These are phyloP conservation scores for Oscheius sp. DNA, from an alignment of 2,888 invertebrate species.

Conservation along the genomic window DNA sequence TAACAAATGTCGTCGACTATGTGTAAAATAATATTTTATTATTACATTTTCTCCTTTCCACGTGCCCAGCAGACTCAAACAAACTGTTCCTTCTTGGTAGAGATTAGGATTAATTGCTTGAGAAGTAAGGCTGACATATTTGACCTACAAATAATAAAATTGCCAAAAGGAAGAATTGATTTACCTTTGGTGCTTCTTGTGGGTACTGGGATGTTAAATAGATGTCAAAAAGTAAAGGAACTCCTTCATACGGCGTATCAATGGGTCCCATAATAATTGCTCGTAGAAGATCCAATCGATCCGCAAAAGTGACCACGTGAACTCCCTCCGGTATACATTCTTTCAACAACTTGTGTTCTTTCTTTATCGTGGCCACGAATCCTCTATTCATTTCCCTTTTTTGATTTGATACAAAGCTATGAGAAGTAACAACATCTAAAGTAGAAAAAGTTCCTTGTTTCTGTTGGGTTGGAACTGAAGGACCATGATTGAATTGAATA, in stretches of 20 bases:
- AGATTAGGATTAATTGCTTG: constrained; percentile 40
- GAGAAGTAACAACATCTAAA: background rate
- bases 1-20: background rate
- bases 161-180: background rate
- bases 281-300: constrained; percentile 33
- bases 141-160: constrained; percentile 5
- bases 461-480: background rate
- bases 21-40: background rate
- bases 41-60: constrained; percentile 31
- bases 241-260: constrained; percentile 35
- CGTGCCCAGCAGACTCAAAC: constrained; percentile 35
- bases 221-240: constrained; percentile 38
- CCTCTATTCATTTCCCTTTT: constrained; percentile 4
- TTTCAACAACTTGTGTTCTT: constrained; percentile 29
- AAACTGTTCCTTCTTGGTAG: constrained; percentile 35
- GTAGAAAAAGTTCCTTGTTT: background rate
- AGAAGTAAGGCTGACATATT: constrained; percentile 2
- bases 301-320: constrained; percentile 32
- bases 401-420: background rate
- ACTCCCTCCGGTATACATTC: constrained; percentile 31
- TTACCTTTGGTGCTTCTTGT: constrained; percentile 29
- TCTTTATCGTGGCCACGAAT: constrained; percentile 11
- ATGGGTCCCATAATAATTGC: constrained; percentile 32
- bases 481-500: constrained; percentile 7
- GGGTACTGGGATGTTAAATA: constrained; percentile 27